Conservation (phyloP, 35 echinoderm and acorn worm species). For the Heliocidaris tuberculata region DNA sequence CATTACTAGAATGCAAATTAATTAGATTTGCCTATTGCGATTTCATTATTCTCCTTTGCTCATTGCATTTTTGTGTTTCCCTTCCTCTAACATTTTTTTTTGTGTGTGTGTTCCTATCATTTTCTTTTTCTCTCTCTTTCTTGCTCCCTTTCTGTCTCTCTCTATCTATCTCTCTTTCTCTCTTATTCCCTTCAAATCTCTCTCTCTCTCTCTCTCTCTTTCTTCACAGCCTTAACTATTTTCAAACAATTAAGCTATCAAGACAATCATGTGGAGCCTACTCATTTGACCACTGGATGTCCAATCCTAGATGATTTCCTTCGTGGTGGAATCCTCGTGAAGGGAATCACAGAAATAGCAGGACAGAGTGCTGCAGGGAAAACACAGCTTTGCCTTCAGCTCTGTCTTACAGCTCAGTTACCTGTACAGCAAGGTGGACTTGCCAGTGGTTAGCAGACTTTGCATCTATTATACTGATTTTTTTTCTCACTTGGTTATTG, state of each 20-base stretch:
- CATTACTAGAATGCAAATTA: too few relatives aligned
- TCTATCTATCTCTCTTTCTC: background rate
- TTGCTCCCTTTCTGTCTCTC: too few relatives aligned
- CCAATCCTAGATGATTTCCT: constrained; percentile 84
- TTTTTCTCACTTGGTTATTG: background rate
- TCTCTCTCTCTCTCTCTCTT: background rate
- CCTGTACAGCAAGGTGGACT: constrained; percentile 64
- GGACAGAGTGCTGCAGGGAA: constrained; percentile 96
- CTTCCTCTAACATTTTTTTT: too few relatives aligned
- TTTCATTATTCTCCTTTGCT: too few relatives aligned
- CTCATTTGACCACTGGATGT: constrained; percentile 72
- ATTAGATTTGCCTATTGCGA: too few relatives aligned
- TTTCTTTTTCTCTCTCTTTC: background rate
- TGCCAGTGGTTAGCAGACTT: constrained; percentile 62
- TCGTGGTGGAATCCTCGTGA: constrained; percentile 74
- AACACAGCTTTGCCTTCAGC: constrained; percentile 89
- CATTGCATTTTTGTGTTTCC: too few relatives aligned
- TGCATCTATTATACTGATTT: background rate
- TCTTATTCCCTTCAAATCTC: background rate
- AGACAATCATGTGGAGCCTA: background rate
- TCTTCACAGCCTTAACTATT: constrained; percentile 65
- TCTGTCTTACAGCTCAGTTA: constrained; percentile 84
- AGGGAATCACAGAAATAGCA: constrained; percentile 92
- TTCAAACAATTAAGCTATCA: constrained; percentile 58
- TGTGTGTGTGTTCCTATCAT: background rate